These are phyloP conservation scores for Ectobius pallidus DNA, from an alignment of 2,888 invertebrate species.

Conservation along the genomic window DNA sequence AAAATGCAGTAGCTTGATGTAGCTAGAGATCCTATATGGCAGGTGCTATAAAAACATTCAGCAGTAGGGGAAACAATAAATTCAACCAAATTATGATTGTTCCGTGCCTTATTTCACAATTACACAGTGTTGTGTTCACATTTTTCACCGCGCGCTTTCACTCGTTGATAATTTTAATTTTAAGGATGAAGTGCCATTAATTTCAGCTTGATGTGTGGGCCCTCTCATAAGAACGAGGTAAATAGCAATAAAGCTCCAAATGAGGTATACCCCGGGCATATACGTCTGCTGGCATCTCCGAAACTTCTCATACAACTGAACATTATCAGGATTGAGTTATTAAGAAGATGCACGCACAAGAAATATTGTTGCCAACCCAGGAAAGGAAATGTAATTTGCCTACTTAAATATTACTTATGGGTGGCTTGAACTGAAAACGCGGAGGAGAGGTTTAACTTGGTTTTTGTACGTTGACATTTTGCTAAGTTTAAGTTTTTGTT, in stretches of 20 bases:
- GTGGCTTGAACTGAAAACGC: no score
- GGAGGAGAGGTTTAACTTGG: no score
- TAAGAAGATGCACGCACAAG: no score
- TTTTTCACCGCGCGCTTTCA: background rate
- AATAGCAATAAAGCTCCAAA: background rate
- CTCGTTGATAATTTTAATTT: background rate
- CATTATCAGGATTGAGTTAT: background rate
- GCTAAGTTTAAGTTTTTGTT: no score
- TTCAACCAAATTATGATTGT: conserved; percentile 6
- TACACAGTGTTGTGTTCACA: background rate
- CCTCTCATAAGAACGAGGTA: background rate
- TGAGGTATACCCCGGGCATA: background rate
- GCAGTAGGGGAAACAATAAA: background rate
- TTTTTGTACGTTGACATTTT: no score
- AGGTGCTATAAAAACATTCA: background rate
- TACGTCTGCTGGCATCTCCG: no score
- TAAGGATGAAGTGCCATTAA: background rate
- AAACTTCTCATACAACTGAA: no score
- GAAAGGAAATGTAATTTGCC: no score
- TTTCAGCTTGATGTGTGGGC: conserved; percentile 2
- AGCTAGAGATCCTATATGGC: background rate
- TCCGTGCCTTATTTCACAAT: background rate
- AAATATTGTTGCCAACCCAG: no score
- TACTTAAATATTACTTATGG: no score
- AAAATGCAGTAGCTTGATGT: conserved; percentile 5